Evolutionary conservation across 1,140 invertebrate species (phyloP).

Genomic region (Orchestia grillus): DNA sequence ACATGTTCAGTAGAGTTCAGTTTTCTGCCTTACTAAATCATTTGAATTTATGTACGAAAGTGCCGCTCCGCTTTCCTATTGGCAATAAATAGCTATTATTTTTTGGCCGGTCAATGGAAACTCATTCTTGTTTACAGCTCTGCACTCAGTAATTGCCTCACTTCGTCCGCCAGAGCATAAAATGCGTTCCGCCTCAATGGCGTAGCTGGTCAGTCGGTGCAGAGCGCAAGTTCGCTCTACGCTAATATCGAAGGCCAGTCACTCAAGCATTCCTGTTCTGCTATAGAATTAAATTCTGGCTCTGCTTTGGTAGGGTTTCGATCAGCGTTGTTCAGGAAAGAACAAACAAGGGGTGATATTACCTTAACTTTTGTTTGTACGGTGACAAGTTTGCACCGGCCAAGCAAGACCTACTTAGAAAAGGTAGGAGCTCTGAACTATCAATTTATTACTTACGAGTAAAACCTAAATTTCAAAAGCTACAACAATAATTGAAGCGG

Average conservation of each 20-base stretch:
- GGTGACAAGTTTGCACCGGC: background rate
- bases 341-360: background rate
- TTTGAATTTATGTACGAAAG: background rate
- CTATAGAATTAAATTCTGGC: background rate
- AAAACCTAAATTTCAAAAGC: background rate
- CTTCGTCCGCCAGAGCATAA: background rate
- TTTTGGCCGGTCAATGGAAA: background rate
- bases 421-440: background rate
- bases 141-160: background rate
- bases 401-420: background rate
- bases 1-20: background rate
- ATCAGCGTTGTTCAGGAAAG: background rate
- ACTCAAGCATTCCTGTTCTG: background rate
- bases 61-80: background rate
- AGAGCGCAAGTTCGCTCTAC: background rate
- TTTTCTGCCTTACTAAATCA: background rate
- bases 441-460: background rate
- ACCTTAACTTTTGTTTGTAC: background rate
- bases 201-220: background rate
- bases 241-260: background rate
- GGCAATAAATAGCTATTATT: background rate
- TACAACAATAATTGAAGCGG: too few relatives aligned
- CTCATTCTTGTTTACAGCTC: background rate
- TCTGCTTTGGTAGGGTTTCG: background rate
- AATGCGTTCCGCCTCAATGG: background rate